A percentile compares a stretch with the other conserved stretches of the same genome.
These are phyloP conservation scores for Cyrtodaria siliqua DNA, from an alignment of 2,888 invertebrate genomes.

Conservation along the genomic window DNA sequence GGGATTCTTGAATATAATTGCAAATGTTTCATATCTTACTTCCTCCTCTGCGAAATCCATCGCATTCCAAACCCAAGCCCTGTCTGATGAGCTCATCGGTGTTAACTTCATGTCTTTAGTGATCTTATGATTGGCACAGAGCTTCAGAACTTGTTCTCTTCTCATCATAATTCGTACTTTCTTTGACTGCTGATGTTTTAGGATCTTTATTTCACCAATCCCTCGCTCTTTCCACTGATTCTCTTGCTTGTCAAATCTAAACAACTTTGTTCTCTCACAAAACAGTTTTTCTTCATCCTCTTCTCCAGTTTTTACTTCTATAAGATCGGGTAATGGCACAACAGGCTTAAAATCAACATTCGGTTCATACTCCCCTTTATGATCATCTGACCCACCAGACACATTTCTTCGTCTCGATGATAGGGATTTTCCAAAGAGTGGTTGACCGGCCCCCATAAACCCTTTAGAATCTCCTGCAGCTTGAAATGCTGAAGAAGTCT, in stretches of 20 bases:
- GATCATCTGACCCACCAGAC: conserved; percentile 66
- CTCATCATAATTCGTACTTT: conserved; percentile 94
- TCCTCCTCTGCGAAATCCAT: conserved; percentile 94
- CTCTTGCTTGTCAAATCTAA: conserved; percentile 90
- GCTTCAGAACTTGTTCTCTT: conserved; percentile 94
- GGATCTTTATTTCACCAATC: conserved; percentile 93
- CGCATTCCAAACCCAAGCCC: conserved; percentile 87
- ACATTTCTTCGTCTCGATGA: conserved; percentile 52
- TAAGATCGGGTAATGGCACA: conserved; percentile 92
- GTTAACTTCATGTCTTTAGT: conserved; percentile 91
- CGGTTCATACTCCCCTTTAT: conserved; percentile 88
- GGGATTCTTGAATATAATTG: conserved; percentile 92
- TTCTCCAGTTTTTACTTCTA: conserved; percentile 94
- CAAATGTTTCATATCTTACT: conserved; percentile 90
- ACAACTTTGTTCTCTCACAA: conserved; percentile 93
- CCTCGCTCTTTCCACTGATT: conserved; percentile 98
- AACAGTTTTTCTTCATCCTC: conserved; percentile 94
- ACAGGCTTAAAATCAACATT: conserved; percentile 91
- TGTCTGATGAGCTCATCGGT: conserved; percentile 88
- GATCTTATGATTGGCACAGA: conserved; percentile 96
- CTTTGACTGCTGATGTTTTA: conserved; percentile 86
- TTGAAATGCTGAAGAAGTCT: conserved; percentile 34
- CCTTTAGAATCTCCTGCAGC: conserved; percentile 38
- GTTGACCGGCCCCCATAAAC: conserved; percentile 47
- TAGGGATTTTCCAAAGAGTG: conserved; percentile 53